Base-by-base conservation (phyloP, 2,888 invertebrate genomes). In the Drosophila yooni region DNA sequence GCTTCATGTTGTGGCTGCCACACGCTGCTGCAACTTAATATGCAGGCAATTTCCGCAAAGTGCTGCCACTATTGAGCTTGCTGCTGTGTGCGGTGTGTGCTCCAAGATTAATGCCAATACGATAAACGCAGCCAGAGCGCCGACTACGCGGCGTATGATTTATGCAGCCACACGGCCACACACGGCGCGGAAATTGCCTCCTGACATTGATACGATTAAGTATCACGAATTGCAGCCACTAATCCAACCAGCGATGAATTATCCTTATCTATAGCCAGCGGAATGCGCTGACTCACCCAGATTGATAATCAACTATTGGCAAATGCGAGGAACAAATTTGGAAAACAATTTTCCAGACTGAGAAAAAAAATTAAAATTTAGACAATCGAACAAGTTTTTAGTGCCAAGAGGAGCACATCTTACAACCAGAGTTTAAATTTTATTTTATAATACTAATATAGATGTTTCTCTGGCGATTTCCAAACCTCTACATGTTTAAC, bases 11-110 rank as follows among this genome's bases (percentile, higher is more conserved):
- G 70, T 51, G 70, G 66, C 62, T 52, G 71, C 64, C 59, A 31
- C 54, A 34, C 5, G 7, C 50, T 67, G 80, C 48, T 70, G 79
- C 76, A 87, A 87, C 87, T 79, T 87, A 82, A 88, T 86, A 87
- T 87, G 87, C 83, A 85, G 85, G 88, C 89, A 88, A 88, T 88
- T 88, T 88, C 88, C 88, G 89, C 69, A 76, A 79, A 88, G 82
- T 79, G 88, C 81, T 75, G 70, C 74, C 50, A 29, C 73, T 60
- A 56, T 56, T 60, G 58, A 31, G 51, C 64, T 52, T 29, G 50
- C 50, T 40, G n/a, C 25, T 8, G 29, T 29, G n/a, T 38, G 27
- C n/a, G 25, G 25, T 38, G 36, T 38, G 18, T 38, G 67, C 72
- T 68, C 72, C 70, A 89, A 89, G 90, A 89, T 89, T 89, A 89